Conservation (phyloP, 2,113 vertebrate genomes). For the Pteronura brasiliensis region DNA sequence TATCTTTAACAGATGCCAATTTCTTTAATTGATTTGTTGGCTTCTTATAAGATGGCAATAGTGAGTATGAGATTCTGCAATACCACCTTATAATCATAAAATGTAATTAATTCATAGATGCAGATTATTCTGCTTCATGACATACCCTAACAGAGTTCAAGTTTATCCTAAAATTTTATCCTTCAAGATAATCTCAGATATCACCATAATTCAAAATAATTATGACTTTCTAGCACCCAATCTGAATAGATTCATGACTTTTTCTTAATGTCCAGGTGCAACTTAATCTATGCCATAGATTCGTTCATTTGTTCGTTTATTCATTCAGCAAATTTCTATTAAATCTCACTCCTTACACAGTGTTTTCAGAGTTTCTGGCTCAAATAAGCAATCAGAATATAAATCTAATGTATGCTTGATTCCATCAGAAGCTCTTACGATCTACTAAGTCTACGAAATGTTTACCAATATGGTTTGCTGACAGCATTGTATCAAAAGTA, state of each 20-base stretch:
- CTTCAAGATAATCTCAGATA: slow-evolving; percentile 7
- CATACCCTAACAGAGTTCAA: slow-evolving; percentile 30
- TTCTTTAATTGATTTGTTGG: neutral
- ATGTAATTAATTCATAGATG: neutral
- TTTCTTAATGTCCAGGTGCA: neutral
- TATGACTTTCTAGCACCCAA: neutral
- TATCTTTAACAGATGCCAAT: neutral
- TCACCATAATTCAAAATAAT: neutral
- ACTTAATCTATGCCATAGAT: neutral
- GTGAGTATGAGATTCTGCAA: neutral
- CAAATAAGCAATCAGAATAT: slow-evolving; percentile 24
- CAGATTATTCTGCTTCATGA: neutral
- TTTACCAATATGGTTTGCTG: neutral
- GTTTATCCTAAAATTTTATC: neutral
- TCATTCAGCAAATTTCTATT: neutral
- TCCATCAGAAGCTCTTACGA: neutral
- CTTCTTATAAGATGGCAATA: slow-evolving; percentile 14
- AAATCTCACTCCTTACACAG: neutral
- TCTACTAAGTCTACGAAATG: neutral
- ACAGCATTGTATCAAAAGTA: slow-evolving; percentile 12
- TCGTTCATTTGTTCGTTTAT: neutral
- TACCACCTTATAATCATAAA: neutral
- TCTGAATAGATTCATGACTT: neutral
- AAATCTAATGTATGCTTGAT: neutral
- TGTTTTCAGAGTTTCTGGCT: neutral